Evolutionary conservation across 2,888 invertebrate genomes (phyloP), one percentile per base, ranked within the genome.

Genomic region (Chromoteleia sp.): DNA sequence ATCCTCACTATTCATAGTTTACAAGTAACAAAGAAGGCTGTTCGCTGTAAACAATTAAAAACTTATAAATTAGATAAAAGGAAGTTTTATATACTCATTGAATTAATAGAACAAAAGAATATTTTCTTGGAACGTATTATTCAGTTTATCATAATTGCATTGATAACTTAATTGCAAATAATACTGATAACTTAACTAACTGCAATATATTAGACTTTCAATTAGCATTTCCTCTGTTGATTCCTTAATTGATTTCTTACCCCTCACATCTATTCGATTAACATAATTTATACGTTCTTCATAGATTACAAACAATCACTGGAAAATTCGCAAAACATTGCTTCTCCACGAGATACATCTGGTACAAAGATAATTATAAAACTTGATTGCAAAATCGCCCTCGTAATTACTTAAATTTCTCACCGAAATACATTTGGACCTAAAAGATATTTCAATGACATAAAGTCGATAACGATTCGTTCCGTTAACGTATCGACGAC

Each of bases 131-230:
- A 67, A 67, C n/a, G 21, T 8, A 30, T 39, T 56, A 68, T 68
- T 68, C 68, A 19, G 30, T 68, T 68, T 56, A 68, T 68, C 68
- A 45, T 30, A 68, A 68, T 56, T 68, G 36, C 30, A 21, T 5
- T 41, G 71, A 73, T 73, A 73, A 45, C 21, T 39, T n/a, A 21
- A 30, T n/a, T 41, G 45, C 43, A 30, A 45, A 68, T 33, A 41
- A 7, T 15, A 14, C 59, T 29, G 59, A 71, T 71, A 73, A 73
- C 43, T 43, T 1, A 41, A 45, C 33, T 15, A 58, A 45, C 21
- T 17, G 41, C 71, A 70, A 59, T 25, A 70, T 8, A 43, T 59
- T 73, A 4, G 33, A 39, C 12, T 45, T 56, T 61, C 54, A 52
- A 73, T 71, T 50, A 71, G 15, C 21, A 43, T 43, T 56, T 21